Evolutionary conservation across 2,888 invertebrate genomes (phyloP), one percentile per base, ranked within the genome.

Genomic region (Pemphredon lugubris): DNA sequence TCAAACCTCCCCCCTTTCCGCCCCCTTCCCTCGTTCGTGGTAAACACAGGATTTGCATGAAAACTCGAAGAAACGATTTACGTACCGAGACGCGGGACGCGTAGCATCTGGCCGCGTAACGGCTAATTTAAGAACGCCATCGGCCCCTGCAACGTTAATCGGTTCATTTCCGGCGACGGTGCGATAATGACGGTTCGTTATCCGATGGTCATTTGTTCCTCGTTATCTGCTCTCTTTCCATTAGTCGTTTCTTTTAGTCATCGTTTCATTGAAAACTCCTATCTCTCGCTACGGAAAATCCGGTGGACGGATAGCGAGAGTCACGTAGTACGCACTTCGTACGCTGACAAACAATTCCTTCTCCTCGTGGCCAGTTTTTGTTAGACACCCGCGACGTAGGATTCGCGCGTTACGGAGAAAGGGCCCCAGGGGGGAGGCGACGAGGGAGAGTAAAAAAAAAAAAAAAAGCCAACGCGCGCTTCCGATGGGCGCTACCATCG

Each of bases 31-130:
- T n/a, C n/a, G n/a, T n/a, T n/a, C n/a, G n/a, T n/a, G n/a, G 32
- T 18, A 16, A 44, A 2, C 9, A n/a, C n/a, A 7, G 51, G 30
- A 40, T 14, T 23, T 26, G 39, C 53, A 34, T 59, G 69, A 66
- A 73, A 70, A 50, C 70, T 77, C 73, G 59, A 77, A 16, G 40
- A 26, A 51, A 32, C 67, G 51, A 67, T 77, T 73, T 60, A n/a
- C 70, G 63, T 70, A 60, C 42, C 9, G 51, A 21, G 37, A 13
- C 18, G 7, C 18, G 20, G 18, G 23, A 2, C 9, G 26, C 1
- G 37, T n/a, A n/a, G n/a, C n/a, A n/a, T n/a, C n/a, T n/a, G n/a
- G n/a, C n/a, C n/a, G n/a, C 11, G 2, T 26, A 3, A 30, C 34
- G 14, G 23, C 16, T 18, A 48, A 63, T 57, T 32, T 45, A 30